Evolutionary conservation across 2,113 vertebrate species (phyloP), one percentile per base, ranked within the genome.

Genomic region (Tupaia tana): DNA sequence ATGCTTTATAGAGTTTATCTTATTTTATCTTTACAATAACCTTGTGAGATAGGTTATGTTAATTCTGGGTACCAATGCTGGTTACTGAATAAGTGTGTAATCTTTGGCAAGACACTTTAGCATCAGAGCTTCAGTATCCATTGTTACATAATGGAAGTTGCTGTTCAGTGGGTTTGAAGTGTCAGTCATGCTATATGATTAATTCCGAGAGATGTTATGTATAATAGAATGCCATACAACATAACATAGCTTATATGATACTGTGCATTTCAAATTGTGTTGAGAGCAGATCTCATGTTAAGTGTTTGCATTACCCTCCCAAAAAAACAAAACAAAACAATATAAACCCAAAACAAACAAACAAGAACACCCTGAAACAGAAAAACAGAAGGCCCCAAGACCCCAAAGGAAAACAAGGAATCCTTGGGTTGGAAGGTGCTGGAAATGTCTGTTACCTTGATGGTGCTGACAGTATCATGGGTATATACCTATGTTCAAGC

Each of bases 1-100:
- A 90, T 94, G 24, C 58, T 89, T 92, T 52, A 73, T 6, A 82
- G 52, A 85, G 43, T 87, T 92, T 58, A 56, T 90, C 61, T 56
- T 11, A 78, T 63, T 87, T 89, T 80, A 66, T 92, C 43, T 59
- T 91, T 73, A 85, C 12, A 81, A 43, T 4, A 75, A 59, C 22
- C n/a, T 15, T 66, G 59, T 78, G 56, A 29, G 31, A 85, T 69
- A 79, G 56, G 7, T 87, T 69, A 74, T 66, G 16, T 56, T 34
- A 16, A 74, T 19, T 79, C 43, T 93, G 8, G 27, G 10, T 64
- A 58, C 69, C 43, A 92, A 1, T 67, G 56, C 22, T 64, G 16
- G 61, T n/a, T 34, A 31, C 29, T 80, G 43, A 74, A 6, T 3
- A 71, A 90, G 29, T 88, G 66, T 73, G 34, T 96, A 69, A 56